Base-by-base conservation (phyloP, 1,140 invertebrate genomes). In the Zaprionus lachaisei region DNA sequence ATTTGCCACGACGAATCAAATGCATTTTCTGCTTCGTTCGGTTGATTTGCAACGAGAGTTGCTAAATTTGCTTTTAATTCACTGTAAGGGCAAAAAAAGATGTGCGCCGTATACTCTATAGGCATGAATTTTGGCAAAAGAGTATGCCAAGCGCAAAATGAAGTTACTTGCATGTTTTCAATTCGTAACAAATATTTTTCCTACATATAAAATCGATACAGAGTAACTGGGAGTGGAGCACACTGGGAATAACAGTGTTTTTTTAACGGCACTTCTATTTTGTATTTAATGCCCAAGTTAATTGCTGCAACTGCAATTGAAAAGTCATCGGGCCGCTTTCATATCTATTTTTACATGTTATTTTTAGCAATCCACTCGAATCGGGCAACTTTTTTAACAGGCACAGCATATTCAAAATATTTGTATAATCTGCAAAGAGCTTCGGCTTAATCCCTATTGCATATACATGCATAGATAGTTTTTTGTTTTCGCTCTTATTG, bases 11-110 rank as follows among this genome's bases (percentile, higher is more conserved):
- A 22, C 31, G 22, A 72, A 14, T 7, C 38, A 62, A 74, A 31
- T 75, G 62, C 66, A 70, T 66, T 72, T 80, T 67, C 38, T 58
- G 65, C 38, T 62, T 58, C 55, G 22, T 67, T 67, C 65, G 12
- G 44, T 49, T 24, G 41, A 62, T 54, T 65, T 68, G 41, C 34
- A 63, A 54, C 67, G 56, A 83, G 66, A 80, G 70, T 89, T 74
- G 73, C 84, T 83, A 83, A 89, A 86, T 86, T 83, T 78, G 80
- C 67, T 83, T 89, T 87, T 80, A 80, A 89, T 87, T 89, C 47
- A 67, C 34, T 60, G 49, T 2, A 11, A 15, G 28, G 63, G 26
- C 24, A 47, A 82, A 80, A 67, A 74, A 71, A 58, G n/a, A 56
- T n/a, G 51, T 5, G 22, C 22, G 22, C 34, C 12, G 26, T 44